A percentile compares a stretch with the other conserved stretches of the same genome.
These are phyloP conservation scores for Aphelinus atriplicis DNA, from an alignment of 1,140 invertebrate genomes.

Conservation along the genomic window DNA sequence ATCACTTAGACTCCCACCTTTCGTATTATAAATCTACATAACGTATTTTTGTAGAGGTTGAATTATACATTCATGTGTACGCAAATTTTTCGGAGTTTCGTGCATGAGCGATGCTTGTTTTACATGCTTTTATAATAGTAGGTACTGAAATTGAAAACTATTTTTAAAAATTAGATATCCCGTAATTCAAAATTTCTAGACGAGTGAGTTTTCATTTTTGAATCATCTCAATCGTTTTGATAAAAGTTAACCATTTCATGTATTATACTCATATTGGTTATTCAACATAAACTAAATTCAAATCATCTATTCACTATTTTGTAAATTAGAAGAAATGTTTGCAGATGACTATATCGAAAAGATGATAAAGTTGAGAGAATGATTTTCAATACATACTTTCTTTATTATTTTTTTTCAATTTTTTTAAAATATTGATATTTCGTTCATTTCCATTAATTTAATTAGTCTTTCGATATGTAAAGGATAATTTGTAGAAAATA, in stretches of 20 bases:
- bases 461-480: slow-evolving; percentile 37
- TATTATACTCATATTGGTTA: no score
- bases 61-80: slow-evolving; percentile 34
- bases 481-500: slow-evolving; percentile 33
- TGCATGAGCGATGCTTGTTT: slow-evolving; percentile 36
- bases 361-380: slow-evolving; percentile 9
- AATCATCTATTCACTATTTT: neutral
- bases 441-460: slow-evolving; percentile 15
- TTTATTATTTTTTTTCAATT: slow-evolving; percentile 6
- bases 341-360: neutral
- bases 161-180: no score
- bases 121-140: no score
- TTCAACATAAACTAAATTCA: no score
- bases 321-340: neutral
- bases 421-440: slow-evolving; percentile 23
- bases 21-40: slow-evolving; percentile 38
- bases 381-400: slow-evolving; percentile 13
- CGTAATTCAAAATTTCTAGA: no score
- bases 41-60: slow-evolving; percentile 17
- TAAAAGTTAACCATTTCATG: no score
- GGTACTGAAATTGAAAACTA: no score
- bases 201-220: no score
- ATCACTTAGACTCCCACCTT: slow-evolving; percentile 30
- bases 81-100: slow-evolving; percentile 33
- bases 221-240: no score